A percentile compares a stretch with the other conserved stretches of the same genome.
phyloP scores from a whole-genome alignment of 2,113 vertebrate species.

The Cryptotis parvus region DNA sequence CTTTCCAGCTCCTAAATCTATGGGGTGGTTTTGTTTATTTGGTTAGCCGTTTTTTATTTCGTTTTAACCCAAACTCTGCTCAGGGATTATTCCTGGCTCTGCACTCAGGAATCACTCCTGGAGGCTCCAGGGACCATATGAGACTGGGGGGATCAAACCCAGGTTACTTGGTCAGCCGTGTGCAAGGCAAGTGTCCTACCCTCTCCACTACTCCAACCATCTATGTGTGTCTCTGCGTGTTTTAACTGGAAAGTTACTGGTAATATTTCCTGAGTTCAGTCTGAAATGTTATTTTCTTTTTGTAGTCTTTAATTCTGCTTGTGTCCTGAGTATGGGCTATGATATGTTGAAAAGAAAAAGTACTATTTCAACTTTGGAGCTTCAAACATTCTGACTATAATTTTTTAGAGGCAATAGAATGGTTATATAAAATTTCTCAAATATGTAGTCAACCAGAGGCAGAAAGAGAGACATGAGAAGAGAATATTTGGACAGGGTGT shows the following conservation, averaged over 20 bases:
- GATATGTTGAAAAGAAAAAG: conserved; percentile 42
- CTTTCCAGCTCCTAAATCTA: too few relatives aligned
- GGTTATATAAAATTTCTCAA: conserved; percentile 18
- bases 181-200: too few relatives aligned
- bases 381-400: neutral
- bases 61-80: too few relatives aligned
- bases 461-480: neutral
- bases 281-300: conserved; percentile 38
- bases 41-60: too few relatives aligned
- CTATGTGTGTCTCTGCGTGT: neutral
- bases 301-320: neutral
- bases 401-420: neutral
- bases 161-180: too few relatives aligned
- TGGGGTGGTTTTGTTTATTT: too few relatives aligned
- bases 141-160: too few relatives aligned
- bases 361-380: neutral
- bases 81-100: too few relatives aligned
- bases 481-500: neutral
- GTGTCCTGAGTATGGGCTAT: neutral
- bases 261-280: neutral
- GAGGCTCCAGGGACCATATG: too few relatives aligned
- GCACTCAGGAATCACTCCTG: too few relatives aligned
- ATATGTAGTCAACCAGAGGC: neutral
- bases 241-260: neutral
- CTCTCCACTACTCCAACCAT: too few relatives aligned